These are phyloP conservation scores for Abramis brama DNA, from an alignment of 2,113 vertebrate genomes.

Conservation along the genomic window DNA sequence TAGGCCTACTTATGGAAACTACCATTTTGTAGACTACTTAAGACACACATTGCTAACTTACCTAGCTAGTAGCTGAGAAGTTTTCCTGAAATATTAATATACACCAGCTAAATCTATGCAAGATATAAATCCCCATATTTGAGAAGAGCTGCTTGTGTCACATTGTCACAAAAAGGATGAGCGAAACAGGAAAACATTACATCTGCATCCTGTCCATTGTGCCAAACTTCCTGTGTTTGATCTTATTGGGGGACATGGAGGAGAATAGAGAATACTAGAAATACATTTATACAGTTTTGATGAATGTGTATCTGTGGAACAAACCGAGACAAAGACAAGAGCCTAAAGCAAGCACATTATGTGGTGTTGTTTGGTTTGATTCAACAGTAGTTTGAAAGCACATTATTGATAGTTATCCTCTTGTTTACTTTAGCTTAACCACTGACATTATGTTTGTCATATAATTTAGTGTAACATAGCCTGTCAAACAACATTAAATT, in stretches of 20 bases:
- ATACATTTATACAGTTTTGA: background rate
- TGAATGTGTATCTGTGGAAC: background rate
- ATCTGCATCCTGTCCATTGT: conserved; percentile 50
- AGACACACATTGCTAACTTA: background rate
- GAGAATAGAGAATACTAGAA: background rate
- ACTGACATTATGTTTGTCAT: background rate
- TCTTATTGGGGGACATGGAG: background rate
- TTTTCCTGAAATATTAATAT: background rate
- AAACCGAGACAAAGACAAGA: background rate
- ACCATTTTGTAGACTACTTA: background rate
- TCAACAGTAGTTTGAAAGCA: background rate
- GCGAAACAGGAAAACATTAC: conserved; percentile 22
- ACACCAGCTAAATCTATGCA: background rate
- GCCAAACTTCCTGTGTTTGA: conserved; percentile 32
- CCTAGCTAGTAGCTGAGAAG: background rate
- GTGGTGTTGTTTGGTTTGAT: background rate
- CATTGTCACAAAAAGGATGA: background rate
- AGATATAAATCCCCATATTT: background rate
- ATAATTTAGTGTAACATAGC: background rate
- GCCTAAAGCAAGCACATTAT: background rate
- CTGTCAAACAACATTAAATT: background rate
- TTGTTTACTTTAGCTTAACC: background rate
- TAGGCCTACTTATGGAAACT: too few species aligned
- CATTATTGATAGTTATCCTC: background rate
- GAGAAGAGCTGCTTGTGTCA: background rate